These are phyloP conservation scores for Exocentrus adspersus DNA, from an alignment of 2,888 invertebrate species.

Conservation along the genomic window DNA sequence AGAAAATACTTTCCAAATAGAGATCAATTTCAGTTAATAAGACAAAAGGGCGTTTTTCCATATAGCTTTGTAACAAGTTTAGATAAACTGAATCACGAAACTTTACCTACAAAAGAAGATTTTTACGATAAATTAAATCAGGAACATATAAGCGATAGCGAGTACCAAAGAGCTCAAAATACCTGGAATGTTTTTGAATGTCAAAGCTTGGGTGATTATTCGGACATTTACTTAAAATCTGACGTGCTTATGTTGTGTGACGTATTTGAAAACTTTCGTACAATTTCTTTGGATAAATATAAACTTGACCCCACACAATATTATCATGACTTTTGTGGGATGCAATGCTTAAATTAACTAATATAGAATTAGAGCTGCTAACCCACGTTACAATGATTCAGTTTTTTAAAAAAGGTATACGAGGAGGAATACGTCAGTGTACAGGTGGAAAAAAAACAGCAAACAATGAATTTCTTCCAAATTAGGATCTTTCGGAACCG, in stretches of 20 bases:
- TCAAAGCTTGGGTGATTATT: constrained; percentile 49
- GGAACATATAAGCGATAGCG: constrained; percentile 37
- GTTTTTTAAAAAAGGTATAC: too few species aligned
- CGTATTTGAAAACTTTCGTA: neutral
- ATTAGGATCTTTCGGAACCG: too few species aligned
- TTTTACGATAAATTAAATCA: constrained; percentile 44
- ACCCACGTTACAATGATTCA: too few species aligned
- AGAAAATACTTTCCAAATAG: too few species aligned
- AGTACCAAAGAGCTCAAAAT: constrained; percentile 50
- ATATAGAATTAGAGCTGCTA: constrained; percentile 12
- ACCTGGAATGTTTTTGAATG: constrained; percentile 51
- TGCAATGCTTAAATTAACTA: neutral
- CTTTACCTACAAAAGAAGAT: constrained; percentile 38
- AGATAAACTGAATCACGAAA: constrained; percentile 35
- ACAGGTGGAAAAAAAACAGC: too few species aligned
- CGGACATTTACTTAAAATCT: constrained; percentile 38
- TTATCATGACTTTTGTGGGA: constrained; percentile 15
- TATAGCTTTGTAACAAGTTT: too few species aligned
- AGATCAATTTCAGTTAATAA: too few species aligned
- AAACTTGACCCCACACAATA: too few species aligned
- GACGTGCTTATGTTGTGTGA: constrained; percentile 21
- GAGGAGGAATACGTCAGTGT: too few species aligned
- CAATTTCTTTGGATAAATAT: too few species aligned
- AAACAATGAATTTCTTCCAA: too few species aligned
- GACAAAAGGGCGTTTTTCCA: too few species aligned